Evolutionary conservation across 2,113 vertebrate species (phyloP).

Genomic region (Macrotis lagotis): DNA sequence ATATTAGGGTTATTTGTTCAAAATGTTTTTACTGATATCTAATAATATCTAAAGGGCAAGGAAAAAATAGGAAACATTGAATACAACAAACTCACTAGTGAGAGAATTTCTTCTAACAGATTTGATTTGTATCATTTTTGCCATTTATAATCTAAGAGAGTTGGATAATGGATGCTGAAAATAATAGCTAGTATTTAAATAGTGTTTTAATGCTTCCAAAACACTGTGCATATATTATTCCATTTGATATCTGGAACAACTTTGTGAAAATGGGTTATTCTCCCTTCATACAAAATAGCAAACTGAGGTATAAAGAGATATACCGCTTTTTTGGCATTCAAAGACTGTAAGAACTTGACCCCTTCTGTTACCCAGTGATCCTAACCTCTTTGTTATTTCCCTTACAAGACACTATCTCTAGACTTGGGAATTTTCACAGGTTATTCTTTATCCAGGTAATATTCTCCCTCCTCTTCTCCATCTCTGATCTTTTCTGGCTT

Average conservation of each 20-base stretch:
- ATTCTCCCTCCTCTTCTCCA: too few species aligned
- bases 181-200: background rate
- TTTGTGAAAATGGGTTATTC: background rate
- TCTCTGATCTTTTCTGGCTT: too few species aligned
- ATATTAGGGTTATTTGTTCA: background rate
- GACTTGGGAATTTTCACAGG: too few species aligned
- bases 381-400: too few species aligned
- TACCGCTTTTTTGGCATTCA: background rate
- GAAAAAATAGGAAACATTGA: background rate
- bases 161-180: too few species aligned
- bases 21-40: background rate
- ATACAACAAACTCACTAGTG: background rate
- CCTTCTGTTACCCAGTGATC: background rate
- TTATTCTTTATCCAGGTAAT: too few species aligned
- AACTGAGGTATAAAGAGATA: background rate
- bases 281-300: background rate
- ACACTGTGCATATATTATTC: background rate
- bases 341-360: background rate
- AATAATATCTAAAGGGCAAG: background rate
- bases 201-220: background rate
- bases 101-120: background rate
- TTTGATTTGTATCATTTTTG: background rate
- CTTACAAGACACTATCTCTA: too few species aligned
- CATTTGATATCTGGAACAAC: background rate
- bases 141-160: too few species aligned